Evolutionary conservation across 1,140 invertebrate genomes (phyloP), one percentile per base, ranked within the genome.

Genomic region (Metaphire vulgaris): DNA sequence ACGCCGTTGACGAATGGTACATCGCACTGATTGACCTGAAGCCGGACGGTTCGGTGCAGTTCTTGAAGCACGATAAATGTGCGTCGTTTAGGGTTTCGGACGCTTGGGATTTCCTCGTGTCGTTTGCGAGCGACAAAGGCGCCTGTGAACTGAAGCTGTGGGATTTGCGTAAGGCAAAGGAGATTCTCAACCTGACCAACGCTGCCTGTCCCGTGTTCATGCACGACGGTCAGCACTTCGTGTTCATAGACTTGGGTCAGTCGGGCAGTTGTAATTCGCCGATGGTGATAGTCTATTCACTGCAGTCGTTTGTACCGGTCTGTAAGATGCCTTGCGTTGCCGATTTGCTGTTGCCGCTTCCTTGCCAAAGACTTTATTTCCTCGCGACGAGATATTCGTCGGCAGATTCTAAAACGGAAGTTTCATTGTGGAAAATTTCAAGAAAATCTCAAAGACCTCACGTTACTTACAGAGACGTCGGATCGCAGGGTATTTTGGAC

Each of bases 81-180:
- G 15, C 26, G 16, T 29, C 33, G 1, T 78, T 78, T 41, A 28
- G 31, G 14, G 64, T 33, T 21, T 34, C 33, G 12, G 33, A 30
- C 15, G 0, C 34, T 26, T 78, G 77, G 77, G 12, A 64, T 1
- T 78, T 33, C 34, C 16, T 71, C 15, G 72, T 34, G 56, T 34
- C 72, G 2, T 71, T 26, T 29, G 69, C 69, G 2, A 71, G 30
- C 32, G 30, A n/a, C 30, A 31, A 71, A 12, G 28, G 32, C 26
- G n/a, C 26, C 29, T 30, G 1, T 29, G 72, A 77, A 32, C 41
- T 77, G 76, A 77, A 33, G 32, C 65, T 77, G n/a, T 77, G 76
- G 76, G 64, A 69, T 69, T 21, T 77, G 12, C 28, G 34, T 14
- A 34, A 31, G 0, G 72, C 33, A 32, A 64, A 68, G 33, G 56